phyloP scores from a whole-genome alignment of 2,888 invertebrate genomes.

The Dimorphilus gyrociliatus region DNA sequence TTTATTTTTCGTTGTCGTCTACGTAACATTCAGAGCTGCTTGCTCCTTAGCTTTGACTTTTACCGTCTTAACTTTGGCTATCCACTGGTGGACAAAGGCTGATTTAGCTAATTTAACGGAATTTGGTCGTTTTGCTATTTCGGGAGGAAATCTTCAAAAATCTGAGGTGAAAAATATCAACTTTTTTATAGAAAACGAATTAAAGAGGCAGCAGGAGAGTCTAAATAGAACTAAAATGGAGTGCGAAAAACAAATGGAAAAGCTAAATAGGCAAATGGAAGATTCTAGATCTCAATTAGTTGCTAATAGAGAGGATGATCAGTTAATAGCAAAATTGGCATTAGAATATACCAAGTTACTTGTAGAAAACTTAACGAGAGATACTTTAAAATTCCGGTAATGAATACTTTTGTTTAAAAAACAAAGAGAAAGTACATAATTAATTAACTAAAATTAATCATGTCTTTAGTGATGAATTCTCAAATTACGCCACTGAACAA shows the following conservation, averaged over 20 bases:
- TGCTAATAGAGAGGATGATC: too few relatives aligned
- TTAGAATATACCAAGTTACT: conserved; percentile 12
- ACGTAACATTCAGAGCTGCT: conserved; percentile 26
- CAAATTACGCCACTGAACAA: conserved; percentile 18
- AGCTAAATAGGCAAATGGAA: conserved; percentile 15
- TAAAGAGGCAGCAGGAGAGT: conserved; percentile 19
- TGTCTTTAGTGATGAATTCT: conserved; percentile 21
- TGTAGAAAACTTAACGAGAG: conserved; percentile 12
- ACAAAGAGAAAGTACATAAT: too few relatives aligned
- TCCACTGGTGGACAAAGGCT: conserved; percentile 27
- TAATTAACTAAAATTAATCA: too few relatives aligned
- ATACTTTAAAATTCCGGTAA: conserved; percentile 13
- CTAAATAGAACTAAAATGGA: conserved; percentile 17
- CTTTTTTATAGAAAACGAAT: conserved; percentile 18
- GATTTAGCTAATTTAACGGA: conserved; percentile 9
- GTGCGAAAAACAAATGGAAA: conserved; percentile 16
- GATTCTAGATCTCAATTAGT: too few relatives aligned
- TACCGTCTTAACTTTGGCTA: conserved; percentile 24
- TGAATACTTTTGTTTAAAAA: neutral
- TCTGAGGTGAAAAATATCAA: conserved; percentile 26
- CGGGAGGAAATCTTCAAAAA: conserved; percentile 10
- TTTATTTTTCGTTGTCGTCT: conserved; percentile 23
- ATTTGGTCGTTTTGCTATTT: conserved; percentile 10
- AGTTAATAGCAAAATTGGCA: conserved; percentile 13
- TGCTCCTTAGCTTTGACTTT: conserved; percentile 26